Evolutionary conservation across 2,888 invertebrate species (phyloP).

Genomic region (Luperina nickerlii): DNA sequence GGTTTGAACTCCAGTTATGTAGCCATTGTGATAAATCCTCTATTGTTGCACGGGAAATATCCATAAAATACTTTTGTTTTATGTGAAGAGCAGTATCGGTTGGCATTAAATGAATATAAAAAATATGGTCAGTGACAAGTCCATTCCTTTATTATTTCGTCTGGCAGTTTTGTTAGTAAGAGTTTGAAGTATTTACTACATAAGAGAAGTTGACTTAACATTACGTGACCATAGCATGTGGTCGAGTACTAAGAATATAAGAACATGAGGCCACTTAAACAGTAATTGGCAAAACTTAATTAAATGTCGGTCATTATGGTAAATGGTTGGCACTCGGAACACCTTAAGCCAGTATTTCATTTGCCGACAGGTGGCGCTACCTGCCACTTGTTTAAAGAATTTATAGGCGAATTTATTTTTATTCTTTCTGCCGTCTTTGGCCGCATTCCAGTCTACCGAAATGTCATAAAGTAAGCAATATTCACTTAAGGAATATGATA

Average conservation of each 20-base stretch:
- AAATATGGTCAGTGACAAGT: slow-evolving; percentile 33
- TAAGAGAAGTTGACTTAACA: slow-evolving; percentile 4
- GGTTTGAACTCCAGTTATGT: slow-evolving; percentile 52
- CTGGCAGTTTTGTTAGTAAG: slow-evolving; percentile 14
- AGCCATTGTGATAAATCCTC: slow-evolving; percentile 64
- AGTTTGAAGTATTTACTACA: slow-evolving; percentile 2
- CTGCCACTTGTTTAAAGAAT: slow-evolving; percentile 29
- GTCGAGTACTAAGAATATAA: slow-evolving; percentile 38
- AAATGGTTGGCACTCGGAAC: slow-evolving; percentile 53
- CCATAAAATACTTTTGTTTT: slow-evolving; percentile 57
- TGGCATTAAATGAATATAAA: slow-evolving; percentile 53
- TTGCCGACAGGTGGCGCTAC: slow-evolving; percentile 58
- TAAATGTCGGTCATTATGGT: slow-evolving; percentile 62
- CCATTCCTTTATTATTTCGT: slow-evolving; percentile 26
- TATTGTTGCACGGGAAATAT: slow-evolving; percentile 64
- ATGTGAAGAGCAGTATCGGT: slow-evolving; percentile 38
- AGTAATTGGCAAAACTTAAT: slow-evolving; percentile 55
- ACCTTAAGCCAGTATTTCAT: slow-evolving; percentile 49
- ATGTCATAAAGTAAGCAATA: slow-evolving; percentile 39
- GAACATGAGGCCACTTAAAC: slow-evolving; percentile 53
- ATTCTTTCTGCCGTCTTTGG: slow-evolving; percentile 26
- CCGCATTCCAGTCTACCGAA: slow-evolving; percentile 33
- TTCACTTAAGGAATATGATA: slow-evolving; percentile 44
- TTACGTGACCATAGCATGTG: slow-evolving; percentile 20
- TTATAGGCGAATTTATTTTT: slow-evolving; percentile 32